These are phyloP conservation scores for Lycopodina hypogea DNA, from an alignment of 37 sponge, comb jelly and placozoan species.

Conservation along the genomic window DNA sequence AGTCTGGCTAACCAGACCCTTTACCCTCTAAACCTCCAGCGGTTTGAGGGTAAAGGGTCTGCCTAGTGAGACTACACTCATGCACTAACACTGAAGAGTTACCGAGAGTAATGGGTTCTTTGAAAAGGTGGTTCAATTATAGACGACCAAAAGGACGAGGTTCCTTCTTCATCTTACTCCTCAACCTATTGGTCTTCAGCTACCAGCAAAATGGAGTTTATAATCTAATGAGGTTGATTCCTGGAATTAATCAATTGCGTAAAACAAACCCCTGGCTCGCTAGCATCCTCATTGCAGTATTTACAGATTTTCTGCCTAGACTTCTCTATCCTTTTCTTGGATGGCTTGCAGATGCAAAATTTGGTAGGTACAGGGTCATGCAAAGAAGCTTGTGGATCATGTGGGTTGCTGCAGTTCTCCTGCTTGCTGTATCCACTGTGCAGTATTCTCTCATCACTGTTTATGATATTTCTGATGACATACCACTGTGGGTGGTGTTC, in stretches of 20 bases:
- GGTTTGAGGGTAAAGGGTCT: too few species aligned
- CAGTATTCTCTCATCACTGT: background rate
- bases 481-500: background rate
- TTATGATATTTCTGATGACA: background rate
- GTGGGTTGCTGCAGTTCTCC: slow-evolving; percentile 15
- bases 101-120: too few species aligned
- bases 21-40: too few species aligned
- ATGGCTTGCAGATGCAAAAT: slow-evolving; percentile 56
- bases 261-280: background rate
- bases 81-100: too few species aligned
- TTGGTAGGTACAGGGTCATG: slow-evolving; percentile 51
- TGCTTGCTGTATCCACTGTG: background rate
- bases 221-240: background rate
- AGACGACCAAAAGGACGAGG: slow-evolving; percentile 3
- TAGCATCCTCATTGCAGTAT: background rate
- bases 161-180: slow-evolving; percentile 21
- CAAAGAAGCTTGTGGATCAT: slow-evolving; percentile 28
- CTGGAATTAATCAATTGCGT: too few species aligned
- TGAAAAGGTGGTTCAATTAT: too few species aligned
- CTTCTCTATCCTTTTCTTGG: slow-evolving; percentile 51
- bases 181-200: slow-evolving; percentile 47
- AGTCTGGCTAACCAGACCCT: too few species aligned
- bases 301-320: background rate
- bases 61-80: too few species aligned
- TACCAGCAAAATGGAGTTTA: slow-evolving; percentile 27